Evolutionary conservation across 2,888 invertebrate genomes (phyloP), one percentile per base, ranked within the genome.

Genomic region (Hartigia nigra): DNA sequence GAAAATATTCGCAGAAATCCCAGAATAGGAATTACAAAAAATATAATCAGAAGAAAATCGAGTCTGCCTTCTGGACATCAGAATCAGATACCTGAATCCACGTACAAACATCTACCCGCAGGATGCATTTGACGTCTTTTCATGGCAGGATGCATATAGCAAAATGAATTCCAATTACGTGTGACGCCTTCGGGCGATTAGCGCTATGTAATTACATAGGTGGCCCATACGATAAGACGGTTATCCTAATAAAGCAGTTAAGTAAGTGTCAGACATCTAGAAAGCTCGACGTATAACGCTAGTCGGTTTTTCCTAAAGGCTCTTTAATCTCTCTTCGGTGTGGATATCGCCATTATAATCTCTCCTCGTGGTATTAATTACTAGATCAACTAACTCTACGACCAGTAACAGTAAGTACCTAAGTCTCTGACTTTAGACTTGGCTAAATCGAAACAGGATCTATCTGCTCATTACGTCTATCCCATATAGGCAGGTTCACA

Each of bases 121-220:
- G n/a, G 75, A 36, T 72, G 32, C 12, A 31, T 72, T 72, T 72
- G 31, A 72, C 72, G 72, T 72, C 72, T 12, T 72, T 72, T 14
- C 31, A 12, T 4, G 12, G 3, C 31, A 36, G 75, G 75, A 31
- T 34, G 23, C 31, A 69, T 55, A n/a, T 39, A 12, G 31, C 36
- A 70, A 77, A 77, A 74, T 76, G 76, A 77, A 74, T 84, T 85
- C 83, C 84, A 84, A 82, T 87, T 86, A 82, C 81, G 81, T 78
- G 80, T 82, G 82, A 87, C 82, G 83, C 85, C 85, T 82, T 79
- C 76, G 83, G 80, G 84, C 82, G 85, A 86, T 85, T 85, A 84
- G 76, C 79, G 80, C 78, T 78, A 76, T 78, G 81, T 86, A 84
- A 86, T 86, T 86, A 83, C 83, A 80, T 55, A 77, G 82, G 78